Evolutionary conservation across 2,888 invertebrate genomes (phyloP), one percentile per base, ranked within the genome.

Genomic region (Empis livida): DNA sequence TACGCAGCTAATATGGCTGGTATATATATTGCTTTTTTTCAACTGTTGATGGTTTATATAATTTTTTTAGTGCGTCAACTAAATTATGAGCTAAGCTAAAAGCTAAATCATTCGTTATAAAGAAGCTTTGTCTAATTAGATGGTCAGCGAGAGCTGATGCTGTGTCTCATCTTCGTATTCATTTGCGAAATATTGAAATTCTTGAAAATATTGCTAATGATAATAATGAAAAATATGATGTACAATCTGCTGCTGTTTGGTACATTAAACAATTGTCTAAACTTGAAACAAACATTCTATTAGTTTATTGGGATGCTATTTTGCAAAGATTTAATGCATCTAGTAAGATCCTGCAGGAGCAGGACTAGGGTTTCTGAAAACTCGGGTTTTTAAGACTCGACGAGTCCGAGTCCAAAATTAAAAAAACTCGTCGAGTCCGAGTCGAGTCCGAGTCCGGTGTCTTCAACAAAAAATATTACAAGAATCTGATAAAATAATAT

Each of bases 1-100:
- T 42, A 49, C 51, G 61, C 56, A 35, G 52, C 55, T 43, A 61
- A 61, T 54, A 61, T 60, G 59, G 52, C 58, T 40, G 55, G 61
- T 46, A 53, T 51, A 43, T 52, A 61, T 53, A 57, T 52, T 50
- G 57, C 59, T 48, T 13, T 43, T 43, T 43, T 37, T 1, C 31
- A 20, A 35, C 16, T 30, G 37, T 35, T 43, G 32, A 43, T 11
- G 15, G 32, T 11, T 16, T 43, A 10, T 43, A 20, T 31, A 37
- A 35, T 20, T 43, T 43, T 43, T 43, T 35, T 43, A n/a, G n/a
- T n/a, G 13, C n/a, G n/a, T 13, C 35, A 35, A 35, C 35, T n/a
- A 35, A 8, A 35, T n/a, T 13, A 35, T 35, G 35, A n/a, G 35
- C 13, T 35, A n/a, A n/a, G 35, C 35, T 35, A 13, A n/a, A n/a